These are phyloP conservation scores for Harpalus rubripes DNA, from an alignment of 2,888 invertebrate genomes.

Conservation along the genomic window DNA sequence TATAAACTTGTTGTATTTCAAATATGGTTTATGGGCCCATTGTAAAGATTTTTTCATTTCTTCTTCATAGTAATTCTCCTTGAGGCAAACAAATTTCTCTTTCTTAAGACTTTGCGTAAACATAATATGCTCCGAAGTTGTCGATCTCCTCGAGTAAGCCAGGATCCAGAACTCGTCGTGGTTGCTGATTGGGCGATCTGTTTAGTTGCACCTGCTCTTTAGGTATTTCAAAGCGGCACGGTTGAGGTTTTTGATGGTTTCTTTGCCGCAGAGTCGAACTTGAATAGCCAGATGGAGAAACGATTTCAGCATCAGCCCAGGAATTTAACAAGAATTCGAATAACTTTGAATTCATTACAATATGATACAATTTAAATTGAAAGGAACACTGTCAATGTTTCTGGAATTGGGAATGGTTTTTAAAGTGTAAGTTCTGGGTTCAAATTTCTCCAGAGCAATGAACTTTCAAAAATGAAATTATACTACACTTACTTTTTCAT, in stretches of 20 bases:
- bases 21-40: too few relatives aligned
- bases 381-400: background rate
- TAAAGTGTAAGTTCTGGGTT: background rate
- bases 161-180: slow-evolving; percentile 8
- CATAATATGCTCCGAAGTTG: slow-evolving; percentile 27
- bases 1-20: too few relatives aligned
- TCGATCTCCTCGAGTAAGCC: background rate
- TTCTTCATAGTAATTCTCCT: too few relatives aligned
- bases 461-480: too few relatives aligned
- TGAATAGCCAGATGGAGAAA: slow-evolving; percentile 12
- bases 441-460: too few relatives aligned
- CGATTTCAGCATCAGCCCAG: background rate
- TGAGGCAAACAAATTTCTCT: slow-evolving; percentile 21
- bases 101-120: slow-evolving; percentile 31
- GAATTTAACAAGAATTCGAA: background rate
- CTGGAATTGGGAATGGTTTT: background rate
- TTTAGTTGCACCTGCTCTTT: slow-evolving; percentile 68
- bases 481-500: too few relatives aligned
- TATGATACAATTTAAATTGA: slow-evolving; percentile 5
- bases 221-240: slow-evolving; percentile 66
- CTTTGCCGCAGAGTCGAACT: slow-evolving; percentile 10
- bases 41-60: too few relatives aligned
- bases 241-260: slow-evolving; percentile 35
- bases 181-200: slow-evolving; percentile 43
- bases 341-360: background rate